Percentiles rank a stretch among this genome's conserved stretches.
phyloP scores from a whole-genome alignment of 2,797 vertebrate genomes.

The Eremophila alpestris region DNA sequence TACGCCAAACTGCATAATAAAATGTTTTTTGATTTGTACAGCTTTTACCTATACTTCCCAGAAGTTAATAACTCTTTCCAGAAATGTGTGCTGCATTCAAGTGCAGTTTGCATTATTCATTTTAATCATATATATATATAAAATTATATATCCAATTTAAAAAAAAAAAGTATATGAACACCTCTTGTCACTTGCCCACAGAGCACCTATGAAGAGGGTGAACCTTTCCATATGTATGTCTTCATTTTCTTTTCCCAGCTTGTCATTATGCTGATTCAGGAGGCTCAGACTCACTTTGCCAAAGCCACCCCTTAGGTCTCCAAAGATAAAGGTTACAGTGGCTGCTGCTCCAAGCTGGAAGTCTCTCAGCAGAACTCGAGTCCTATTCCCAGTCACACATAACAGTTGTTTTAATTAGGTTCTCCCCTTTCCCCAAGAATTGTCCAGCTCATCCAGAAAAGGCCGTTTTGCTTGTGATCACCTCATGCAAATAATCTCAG shows the following conservation, averaged over 20 bases:
- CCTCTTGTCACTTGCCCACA: neutral
- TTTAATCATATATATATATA: neutral
- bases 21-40: neutral
- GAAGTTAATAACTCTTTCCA: neutral
- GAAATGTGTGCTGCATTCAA: neutral
- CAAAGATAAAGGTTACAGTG: neutral
- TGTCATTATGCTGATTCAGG: neutral
- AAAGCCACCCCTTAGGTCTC: neutral
- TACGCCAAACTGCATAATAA: neutral
- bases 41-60: conserved; percentile 6
- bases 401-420: neutral
- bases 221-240: neutral
- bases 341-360: neutral
- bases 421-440: neutral
- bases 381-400: neutral
- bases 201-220: neutral
- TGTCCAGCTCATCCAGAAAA: neutral
- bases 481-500: neutral
- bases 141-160: neutral
- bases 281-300: neutral
- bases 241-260: neutral
- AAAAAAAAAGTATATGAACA: neutral
- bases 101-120: neutral
- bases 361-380: neutral
- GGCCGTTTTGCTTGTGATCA: neutral